phyloP scores from a whole-genome alignment of 2,888 invertebrate species.

The Ethmia dodecea region DNA sequence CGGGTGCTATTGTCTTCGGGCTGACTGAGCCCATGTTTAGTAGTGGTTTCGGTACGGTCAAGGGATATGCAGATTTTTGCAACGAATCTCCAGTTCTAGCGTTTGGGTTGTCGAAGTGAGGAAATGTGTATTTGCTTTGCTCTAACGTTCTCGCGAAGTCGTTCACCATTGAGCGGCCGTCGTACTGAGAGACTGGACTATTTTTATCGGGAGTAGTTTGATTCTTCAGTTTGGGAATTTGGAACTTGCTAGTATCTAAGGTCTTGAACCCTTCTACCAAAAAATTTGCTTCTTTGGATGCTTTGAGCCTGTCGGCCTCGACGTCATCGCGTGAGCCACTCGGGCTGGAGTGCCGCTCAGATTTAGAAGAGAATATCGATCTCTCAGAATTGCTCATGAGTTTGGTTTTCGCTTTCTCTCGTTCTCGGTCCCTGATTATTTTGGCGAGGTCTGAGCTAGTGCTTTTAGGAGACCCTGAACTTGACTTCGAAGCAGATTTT shows the following conservation, averaged over 20 bases:
- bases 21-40: constrained; percentile 64
- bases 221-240: constrained; percentile 87
- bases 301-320: constrained; percentile 81
- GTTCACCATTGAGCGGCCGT: constrained; percentile 61
- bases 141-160: constrained; percentile 63
- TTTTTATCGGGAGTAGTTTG: constrained; percentile 68
- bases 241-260: constrained; percentile 88
- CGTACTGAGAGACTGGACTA: constrained; percentile 58
- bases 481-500: constrained; percentile 67
- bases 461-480: constrained; percentile 80
- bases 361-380: constrained; percentile 79
- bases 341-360: constrained; percentile 82
- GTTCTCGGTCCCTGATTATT: constrained; percentile 78
- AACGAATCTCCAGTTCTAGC: constrained; percentile 48
- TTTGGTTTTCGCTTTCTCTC: constrained; percentile 76
- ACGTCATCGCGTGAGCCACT: constrained; percentile 80
- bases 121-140: constrained; percentile 63
- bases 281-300: constrained; percentile 79
- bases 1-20: constrained; percentile 53
- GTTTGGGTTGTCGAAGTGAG: constrained; percentile 58
- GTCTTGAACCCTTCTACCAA: constrained; percentile 87
- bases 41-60: constrained; percentile 66
- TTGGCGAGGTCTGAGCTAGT: constrained; percentile 75
- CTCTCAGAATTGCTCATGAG: constrained; percentile 80
- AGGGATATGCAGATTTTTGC: constrained; percentile 63